Conservation (phyloP, 92 coral and sea anemone species). For the Epizoanthus stellaris region DNA sequence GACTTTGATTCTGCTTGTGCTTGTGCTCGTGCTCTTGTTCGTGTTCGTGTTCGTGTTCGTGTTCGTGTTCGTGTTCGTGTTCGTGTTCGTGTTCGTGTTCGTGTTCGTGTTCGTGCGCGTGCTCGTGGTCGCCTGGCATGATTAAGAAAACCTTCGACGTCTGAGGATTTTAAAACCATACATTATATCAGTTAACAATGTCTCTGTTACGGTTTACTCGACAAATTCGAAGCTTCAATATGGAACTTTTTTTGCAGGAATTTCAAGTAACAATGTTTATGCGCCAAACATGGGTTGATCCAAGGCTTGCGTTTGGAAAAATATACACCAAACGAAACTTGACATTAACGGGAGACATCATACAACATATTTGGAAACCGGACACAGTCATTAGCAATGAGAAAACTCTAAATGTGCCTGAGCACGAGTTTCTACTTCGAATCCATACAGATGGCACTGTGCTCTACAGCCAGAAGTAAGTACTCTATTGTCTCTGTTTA, state of each 20-base stretch:
- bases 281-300: constrained; percentile 86
- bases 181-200: too few relatives aligned
- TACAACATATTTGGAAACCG: constrained; percentile 91
- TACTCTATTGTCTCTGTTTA: neutral
- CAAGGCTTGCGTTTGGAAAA: constrained; percentile 75
- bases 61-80: too few relatives aligned
- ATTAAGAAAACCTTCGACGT: too few relatives aligned
- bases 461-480: constrained; percentile 81
- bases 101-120: too few relatives aligned
- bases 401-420: constrained; percentile 78
- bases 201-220: too few relatives aligned
- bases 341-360: constrained; percentile 81
- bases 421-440: constrained; percentile 77
- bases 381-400: constrained; percentile 93
- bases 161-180: too few relatives aligned
- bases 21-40: too few relatives aligned
- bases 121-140: too few relatives aligned
- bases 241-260: constrained; percentile 58
- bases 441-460: constrained; percentile 68
- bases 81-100: too few relatives aligned
- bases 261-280: constrained; percentile 86
- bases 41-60: too few relatives aligned
- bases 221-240: neutral
- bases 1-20: too few relatives aligned
- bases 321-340: constrained; percentile 71